Percentiles rank a stretch among this genome's conserved stretches.
These are phyloP conservation scores for Phaethon lepturus DNA, from an alignment of 2,113 vertebrate genomes.

Conservation along the genomic window DNA sequence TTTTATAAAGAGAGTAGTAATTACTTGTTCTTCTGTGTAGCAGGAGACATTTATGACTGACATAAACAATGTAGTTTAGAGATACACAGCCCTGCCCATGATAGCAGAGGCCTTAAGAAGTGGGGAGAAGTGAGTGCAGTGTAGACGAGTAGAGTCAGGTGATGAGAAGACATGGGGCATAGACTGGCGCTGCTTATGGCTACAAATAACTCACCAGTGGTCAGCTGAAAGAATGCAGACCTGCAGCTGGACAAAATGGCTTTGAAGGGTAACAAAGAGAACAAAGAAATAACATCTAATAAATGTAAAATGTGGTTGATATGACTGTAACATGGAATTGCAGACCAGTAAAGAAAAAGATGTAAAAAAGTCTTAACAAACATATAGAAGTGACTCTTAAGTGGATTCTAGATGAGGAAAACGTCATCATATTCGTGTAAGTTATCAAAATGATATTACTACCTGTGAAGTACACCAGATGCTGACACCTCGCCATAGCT, in stretches of 20 bases:
- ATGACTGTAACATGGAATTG: neutral
- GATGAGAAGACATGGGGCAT: neutral
- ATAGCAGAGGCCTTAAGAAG: neutral
- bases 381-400: neutral
- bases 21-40: neutral
- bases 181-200: neutral
- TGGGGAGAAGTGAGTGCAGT: neutral
- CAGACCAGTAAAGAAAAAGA: neutral
- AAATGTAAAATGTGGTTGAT: neutral
- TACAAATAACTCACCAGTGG: neutral
- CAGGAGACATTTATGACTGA: neutral
- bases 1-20: neutral
- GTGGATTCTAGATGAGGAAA: neutral
- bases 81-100: neutral
- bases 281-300: neutral
- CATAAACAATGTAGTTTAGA: neutral
- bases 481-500: neutral
- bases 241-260: neutral
- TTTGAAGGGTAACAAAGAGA: neutral
- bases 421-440: neutral
- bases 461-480: neutral
- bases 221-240: neutral
- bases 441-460: neutral
- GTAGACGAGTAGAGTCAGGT: neutral
- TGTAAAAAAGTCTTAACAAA: neutral